A percentile compares a stretch with the other conserved stretches of the same genome.
Conservation (phyloP, 2,113 vertebrate genomes). For the Bolborhynchus lineola region DNA sequence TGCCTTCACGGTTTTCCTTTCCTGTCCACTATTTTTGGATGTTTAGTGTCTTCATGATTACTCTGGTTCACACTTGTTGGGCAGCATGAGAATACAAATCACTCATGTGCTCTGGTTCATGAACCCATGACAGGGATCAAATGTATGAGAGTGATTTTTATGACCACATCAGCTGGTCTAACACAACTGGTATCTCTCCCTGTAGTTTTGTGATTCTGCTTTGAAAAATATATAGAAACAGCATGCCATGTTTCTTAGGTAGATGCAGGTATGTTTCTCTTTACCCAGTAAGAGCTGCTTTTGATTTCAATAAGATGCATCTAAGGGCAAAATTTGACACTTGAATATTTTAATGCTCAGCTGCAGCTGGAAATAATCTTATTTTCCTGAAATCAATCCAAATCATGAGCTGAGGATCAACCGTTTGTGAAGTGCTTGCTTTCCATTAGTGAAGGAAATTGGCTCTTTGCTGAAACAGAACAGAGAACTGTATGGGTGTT, state of each 20-base stretch:
- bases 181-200: background rate
- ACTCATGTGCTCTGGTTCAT: accelerated
- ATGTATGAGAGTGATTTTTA: accelerated
- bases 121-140: no score
- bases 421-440: background rate
- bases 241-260: background rate
- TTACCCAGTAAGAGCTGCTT: background rate
- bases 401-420: background rate
- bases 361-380: background rate
- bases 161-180: background rate
- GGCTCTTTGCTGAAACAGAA: background rate
- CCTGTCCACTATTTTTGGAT: background rate
- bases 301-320: background rate
- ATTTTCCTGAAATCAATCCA: background rate
- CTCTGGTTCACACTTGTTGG: background rate
- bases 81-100: background rate
- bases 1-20: background rate
- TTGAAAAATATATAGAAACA: background rate
- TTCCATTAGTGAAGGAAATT: background rate
- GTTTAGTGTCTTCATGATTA: background rate
- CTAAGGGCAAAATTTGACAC: background rate
- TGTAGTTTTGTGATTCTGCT: background rate
- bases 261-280: background rate
- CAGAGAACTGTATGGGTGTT: background rate
- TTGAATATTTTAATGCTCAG: background rate